These are phyloP conservation scores for Dynastes tityus DNA, from an alignment of 2,888 invertebrate species.

Conservation along the genomic window DNA sequence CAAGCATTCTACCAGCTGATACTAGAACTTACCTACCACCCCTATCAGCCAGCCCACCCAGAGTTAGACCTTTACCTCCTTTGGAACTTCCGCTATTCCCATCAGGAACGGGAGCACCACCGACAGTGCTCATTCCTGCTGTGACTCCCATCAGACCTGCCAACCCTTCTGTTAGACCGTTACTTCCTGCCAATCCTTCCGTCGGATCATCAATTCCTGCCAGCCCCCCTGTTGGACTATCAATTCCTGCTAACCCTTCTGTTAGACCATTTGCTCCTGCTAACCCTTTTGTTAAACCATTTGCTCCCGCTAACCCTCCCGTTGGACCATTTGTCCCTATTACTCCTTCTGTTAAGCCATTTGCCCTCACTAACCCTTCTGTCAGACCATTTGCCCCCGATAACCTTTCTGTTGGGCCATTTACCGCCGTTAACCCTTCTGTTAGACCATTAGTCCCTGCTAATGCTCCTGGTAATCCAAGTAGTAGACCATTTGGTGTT, in stretches of 20 bases:
- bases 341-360: no score
- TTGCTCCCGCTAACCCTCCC: no score
- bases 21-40: slow-evolving; percentile 19
- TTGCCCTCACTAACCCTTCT: no score
- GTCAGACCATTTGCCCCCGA: no score
- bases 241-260: background rate
- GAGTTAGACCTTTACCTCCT: background rate
- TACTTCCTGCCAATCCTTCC: background rate
- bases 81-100: slow-evolving; percentile 5
- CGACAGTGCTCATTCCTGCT: background rate
- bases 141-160: background rate
- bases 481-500: no score
- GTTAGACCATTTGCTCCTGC: no score
- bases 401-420: background rate
- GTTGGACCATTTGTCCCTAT: no score
- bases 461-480: background rate
- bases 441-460: background rate
- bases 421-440: no score
- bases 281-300: no score
- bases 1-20: background rate
- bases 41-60: background rate
- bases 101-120: background rate
- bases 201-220: background rate
- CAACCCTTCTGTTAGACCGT: background rate
- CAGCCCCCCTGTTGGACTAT: background rate